These are phyloP conservation scores for Eumacrocentrus americanus DNA, from an alignment of 2,888 invertebrate species.

Conservation along the genomic window DNA sequence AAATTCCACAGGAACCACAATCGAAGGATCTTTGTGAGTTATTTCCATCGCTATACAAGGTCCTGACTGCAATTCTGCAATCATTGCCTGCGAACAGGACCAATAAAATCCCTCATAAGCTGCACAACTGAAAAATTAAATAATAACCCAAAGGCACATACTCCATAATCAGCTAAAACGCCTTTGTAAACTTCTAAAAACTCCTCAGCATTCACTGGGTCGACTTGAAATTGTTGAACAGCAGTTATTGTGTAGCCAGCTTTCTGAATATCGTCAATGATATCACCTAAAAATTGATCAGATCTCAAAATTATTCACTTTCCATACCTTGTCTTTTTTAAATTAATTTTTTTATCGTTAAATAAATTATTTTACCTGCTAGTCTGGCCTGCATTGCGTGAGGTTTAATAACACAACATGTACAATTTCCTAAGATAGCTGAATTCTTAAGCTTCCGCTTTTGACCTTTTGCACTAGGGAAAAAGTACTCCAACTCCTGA, in stretches of 20 bases:
- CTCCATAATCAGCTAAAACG: slow-evolving; percentile 78
- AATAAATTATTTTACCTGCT: slow-evolving; percentile 48
- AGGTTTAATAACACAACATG: slow-evolving; percentile 87
- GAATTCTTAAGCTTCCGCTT: slow-evolving; percentile 63
- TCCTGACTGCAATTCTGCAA: slow-evolving; percentile 83
- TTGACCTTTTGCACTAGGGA: slow-evolving; percentile 62
- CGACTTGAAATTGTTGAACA: slow-evolving; percentile 79
- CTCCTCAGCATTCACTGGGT: slow-evolving; percentile 84
- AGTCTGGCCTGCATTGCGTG: slow-evolving; percentile 82
- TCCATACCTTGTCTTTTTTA: no score
- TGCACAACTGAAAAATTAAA: no score
- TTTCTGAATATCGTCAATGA: slow-evolving; percentile 76
- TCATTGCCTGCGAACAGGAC: slow-evolving; percentile 71
- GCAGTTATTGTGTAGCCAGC: slow-evolving; percentile 80
- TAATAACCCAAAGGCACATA: slow-evolving; percentile 49
- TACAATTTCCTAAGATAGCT: slow-evolving; percentile 71
- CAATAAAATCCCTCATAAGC: neutral
- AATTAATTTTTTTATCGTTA: slow-evolving; percentile 10
- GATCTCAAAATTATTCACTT: no score
- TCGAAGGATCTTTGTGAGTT: slow-evolving; percentile 66
- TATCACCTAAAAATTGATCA: slow-evolving; percentile 65
- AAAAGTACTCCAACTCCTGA: slow-evolving; percentile 71
- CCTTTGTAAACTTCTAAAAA: slow-evolving; percentile 94
- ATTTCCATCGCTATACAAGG: slow-evolving; percentile 88
- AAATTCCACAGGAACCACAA: slow-evolving; percentile 74